These are phyloP conservation scores for Todiramphus saurophagus DNA, from an alignment of 2,113 vertebrate species.

Conservation along the genomic window DNA sequence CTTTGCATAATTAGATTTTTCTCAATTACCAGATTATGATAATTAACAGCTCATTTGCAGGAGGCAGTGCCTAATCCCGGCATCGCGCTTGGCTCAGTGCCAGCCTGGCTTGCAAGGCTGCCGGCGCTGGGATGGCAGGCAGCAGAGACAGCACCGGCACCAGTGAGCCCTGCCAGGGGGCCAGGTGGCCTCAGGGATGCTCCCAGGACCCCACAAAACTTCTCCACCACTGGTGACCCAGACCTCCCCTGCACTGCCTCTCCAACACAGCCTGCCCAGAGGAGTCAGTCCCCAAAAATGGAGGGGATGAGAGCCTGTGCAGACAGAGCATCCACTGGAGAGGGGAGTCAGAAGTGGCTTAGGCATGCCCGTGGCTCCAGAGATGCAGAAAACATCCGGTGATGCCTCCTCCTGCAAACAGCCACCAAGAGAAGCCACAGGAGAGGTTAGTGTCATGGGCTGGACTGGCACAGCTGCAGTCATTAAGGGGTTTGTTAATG, in stretches of 20 bases:
- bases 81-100: neutral
- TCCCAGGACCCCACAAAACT: neutral
- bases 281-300: accelerated
- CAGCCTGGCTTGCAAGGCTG: neutral
- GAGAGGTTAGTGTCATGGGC: neutral
- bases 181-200: neutral
- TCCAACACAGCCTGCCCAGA: neutral
- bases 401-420: neutral
- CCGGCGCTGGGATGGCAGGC: neutral
- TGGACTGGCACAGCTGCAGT: neutral
- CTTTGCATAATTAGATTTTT: slow-evolving; percentile 85
- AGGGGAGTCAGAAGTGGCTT: neutral
- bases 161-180: accelerated
- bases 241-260: neutral
- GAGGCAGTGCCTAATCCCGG: slow-evolving; percentile 69
- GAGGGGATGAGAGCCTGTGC: neutral
- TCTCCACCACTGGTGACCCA: neutral
- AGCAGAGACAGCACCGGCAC: neutral
- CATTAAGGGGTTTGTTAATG: slow-evolving; percentile 46
- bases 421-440: neutral
- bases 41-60: slow-evolving; percentile 84
- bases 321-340: neutral
- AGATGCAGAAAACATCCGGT: neutral
- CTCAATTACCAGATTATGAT: slow-evolving; percentile 88
- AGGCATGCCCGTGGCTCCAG: neutral